phyloP scores from a whole-genome alignment of 2,113 vertebrate genomes.

The Malurus alboscapulatus region DNA sequence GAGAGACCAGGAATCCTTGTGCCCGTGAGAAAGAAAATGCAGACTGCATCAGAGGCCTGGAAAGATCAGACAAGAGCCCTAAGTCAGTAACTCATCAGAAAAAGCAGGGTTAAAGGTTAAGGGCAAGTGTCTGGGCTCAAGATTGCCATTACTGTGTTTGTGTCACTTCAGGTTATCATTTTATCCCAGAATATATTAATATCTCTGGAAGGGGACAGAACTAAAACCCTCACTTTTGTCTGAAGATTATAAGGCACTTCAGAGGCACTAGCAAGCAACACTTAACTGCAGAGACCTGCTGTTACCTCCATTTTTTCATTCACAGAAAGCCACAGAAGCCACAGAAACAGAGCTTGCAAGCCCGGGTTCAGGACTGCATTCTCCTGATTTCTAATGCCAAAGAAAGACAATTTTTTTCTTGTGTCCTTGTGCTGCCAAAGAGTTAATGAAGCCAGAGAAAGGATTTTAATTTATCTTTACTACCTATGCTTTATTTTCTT shows the following conservation, averaged over 20 bases:
- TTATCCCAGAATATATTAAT: not conserved
- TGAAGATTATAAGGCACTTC: not conserved
- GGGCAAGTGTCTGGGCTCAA: not conserved
- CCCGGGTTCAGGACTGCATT: not conserved
- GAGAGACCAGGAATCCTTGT: not conserved
- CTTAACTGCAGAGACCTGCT: not conserved
- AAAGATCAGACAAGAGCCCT: not conserved
- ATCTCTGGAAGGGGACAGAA: not conserved
- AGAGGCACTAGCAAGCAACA: not conserved
- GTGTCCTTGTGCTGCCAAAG: not conserved
- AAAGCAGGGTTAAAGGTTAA: not conserved
- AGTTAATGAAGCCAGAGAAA: not conserved
- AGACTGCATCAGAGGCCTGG: not conserved
- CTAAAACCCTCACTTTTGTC: not conserved
- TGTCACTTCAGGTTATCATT: not conserved
- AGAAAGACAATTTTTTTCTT: not conserved
- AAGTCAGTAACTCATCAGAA: not conserved
- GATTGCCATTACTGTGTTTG: not conserved
- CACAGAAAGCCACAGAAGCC: not conserved
- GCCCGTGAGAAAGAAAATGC: not conserved
- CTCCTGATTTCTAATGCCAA: not conserved
- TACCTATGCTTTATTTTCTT: not conserved
- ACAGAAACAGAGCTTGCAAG: not conserved
- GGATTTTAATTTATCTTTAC: not conserved
- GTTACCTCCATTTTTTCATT: not conserved